Base-by-base conservation (phyloP, 2,888 invertebrate species). In the Mantis religiosa region DNA sequence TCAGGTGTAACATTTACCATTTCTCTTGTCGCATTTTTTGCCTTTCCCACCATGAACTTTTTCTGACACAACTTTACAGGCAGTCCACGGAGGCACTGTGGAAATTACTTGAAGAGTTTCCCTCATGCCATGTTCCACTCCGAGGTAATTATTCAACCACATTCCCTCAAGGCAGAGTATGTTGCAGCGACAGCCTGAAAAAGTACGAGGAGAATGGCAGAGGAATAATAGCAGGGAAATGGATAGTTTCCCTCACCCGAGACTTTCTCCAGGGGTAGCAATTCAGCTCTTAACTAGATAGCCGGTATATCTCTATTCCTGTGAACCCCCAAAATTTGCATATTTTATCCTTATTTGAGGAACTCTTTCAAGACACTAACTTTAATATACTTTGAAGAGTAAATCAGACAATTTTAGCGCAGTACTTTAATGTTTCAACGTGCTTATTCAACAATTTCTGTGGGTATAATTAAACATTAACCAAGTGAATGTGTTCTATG, bases 91-190 rank as follows among this genome's bases (percentile, higher is more conserved):
- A 71, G 54, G 54, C 25, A 71, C 54, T 71, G 54, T 71, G 54
- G 54, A 71, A 71, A 71, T 71, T 71, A 71, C 54, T 71, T 71
- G 54, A 71, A 71, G 54, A 71, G 54, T 71, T 71, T 71, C 54
- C 54, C 54, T 71, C 54, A 71, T 71, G 54, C 54, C 54, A 71
- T 71, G 54, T 71, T 71, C 54, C 54, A 71, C 54, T 71, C 54
- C 25, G 54, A 71, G 34, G 85, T 85, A 85, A 85, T 85, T 85
- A 85, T 85, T 47, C 85, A 85, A 71, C 85, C 85, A n/a, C 85
- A 41, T 47, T 71, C 71, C 85, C 85, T 28, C 15, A 85, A 85
- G 85, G 12, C 85, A 47, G 54, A 71, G 54, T 71, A 71, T 71
- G 54, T 71, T 71, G 54, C 54, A 71, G 54, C 54, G 54, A 71